Percentiles rank a stretch among this genome's conserved stretches.
Conservation (phyloP, 2,113 vertebrate species). For the Bettongia penicillata region DNA sequence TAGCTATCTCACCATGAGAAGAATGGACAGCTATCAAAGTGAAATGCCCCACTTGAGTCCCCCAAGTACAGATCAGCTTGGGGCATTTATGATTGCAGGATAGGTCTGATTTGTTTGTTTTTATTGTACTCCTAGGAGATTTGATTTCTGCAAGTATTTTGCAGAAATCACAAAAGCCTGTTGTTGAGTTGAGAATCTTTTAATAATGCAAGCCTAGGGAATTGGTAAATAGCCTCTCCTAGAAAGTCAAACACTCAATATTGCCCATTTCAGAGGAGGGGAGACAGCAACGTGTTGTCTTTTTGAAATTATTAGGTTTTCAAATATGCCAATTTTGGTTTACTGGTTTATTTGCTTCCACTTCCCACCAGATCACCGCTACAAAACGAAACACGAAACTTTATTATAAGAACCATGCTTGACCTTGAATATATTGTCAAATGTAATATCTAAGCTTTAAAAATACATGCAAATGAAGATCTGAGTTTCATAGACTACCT, state of each 20-base stretch:
- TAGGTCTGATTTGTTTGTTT: not conserved
- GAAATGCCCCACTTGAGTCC: conserved; percentile 24
- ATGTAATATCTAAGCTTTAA: not conserved
- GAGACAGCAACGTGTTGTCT: not conserved
- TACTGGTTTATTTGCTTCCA: conserved; percentile 23
- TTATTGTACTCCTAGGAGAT: not conserved
- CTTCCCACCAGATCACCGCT: not conserved
- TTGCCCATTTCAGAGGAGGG: not conserved
- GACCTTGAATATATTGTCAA: not conserved
- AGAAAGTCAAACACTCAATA: not conserved
- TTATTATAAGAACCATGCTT: not conserved
- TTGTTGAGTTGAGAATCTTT: not conserved
- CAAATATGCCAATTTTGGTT: not conserved
- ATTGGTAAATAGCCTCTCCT: not conserved
- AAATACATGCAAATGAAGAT: not conserved
- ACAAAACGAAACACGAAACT: conserved; percentile 36
- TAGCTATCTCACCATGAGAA: conserved; percentile 60
- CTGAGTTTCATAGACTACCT: not conserved
- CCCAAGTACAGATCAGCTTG: not conserved
- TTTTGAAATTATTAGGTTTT: conserved; percentile 6
- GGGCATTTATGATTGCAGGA: not conserved
- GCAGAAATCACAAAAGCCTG: not conserved
- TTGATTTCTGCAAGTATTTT: not conserved
- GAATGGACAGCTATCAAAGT: conserved; percentile 45
- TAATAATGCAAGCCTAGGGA: not conserved